These are phyloP conservation scores for Lacanobia wlatinum DNA, from an alignment of 2,888 invertebrate genomes.

Conservation along the genomic window DNA sequence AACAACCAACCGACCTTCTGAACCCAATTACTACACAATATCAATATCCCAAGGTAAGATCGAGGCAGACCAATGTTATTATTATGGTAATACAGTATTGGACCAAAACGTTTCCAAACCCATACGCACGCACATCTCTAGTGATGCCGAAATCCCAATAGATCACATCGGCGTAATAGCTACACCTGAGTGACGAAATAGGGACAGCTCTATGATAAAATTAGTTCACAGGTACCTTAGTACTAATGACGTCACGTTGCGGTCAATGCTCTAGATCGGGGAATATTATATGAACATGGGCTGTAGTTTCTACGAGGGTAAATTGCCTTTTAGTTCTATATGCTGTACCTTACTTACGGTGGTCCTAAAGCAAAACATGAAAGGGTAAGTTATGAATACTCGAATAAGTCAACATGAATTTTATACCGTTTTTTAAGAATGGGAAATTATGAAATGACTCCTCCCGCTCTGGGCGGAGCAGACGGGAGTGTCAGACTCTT, in stretches of 20 bases:
- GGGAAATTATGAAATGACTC: too few species aligned
- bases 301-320: background rate
- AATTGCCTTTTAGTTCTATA: constrained; percentile 8
- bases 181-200: constrained; percentile 13
- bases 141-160: background rate
- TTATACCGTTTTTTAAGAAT: too few species aligned
- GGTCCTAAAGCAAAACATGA: background rate
- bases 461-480: too few species aligned
- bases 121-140: background rate
- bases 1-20: background rate
- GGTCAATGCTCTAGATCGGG: background rate
- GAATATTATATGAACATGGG: constrained; percentile 9
- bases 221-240: constrained; percentile 22
- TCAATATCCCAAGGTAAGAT: background rate
- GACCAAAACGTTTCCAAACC: background rate
- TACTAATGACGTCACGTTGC: constrained; percentile 29
- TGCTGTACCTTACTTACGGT: background rate
- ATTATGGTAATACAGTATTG: constrained; percentile 1
- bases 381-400: background rate
- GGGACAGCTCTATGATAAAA: constrained; percentile 11
- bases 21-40: background rate
- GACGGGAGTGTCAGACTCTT: too few species aligned
- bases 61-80: background rate
- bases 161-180: background rate
- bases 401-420: constrained; percentile 2